These are phyloP conservation scores for Graptemys geographica DNA, from an alignment of 2,797 vertebrate genomes.

Conservation along the genomic window DNA sequence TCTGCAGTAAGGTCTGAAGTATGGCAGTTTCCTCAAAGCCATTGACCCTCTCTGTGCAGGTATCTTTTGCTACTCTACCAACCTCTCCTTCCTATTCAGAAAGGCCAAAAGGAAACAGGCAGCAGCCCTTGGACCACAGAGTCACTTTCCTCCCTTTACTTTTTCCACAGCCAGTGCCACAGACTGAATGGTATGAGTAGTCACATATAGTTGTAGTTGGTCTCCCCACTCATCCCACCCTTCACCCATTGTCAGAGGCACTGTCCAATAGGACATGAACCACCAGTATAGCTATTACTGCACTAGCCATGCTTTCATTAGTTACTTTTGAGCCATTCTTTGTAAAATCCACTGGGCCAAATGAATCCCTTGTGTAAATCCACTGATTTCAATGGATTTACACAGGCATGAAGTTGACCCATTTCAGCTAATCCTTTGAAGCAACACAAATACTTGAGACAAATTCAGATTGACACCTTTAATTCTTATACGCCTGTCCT, in stretches of 20 bases:
- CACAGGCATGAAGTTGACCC: neutral
- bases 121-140: neutral
- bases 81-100: no score
- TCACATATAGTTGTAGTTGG: neutral
- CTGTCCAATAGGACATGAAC: neutral
- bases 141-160: neutral
- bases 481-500: neutral
- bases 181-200: neutral
- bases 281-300: accelerated
- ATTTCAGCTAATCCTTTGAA: neutral
- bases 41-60: no score
- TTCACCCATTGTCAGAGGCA: neutral
- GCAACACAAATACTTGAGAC: neutral
- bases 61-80: no score
- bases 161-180: neutral
- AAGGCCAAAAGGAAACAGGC: neutral
- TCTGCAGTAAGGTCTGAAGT: no score
- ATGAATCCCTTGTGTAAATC: neutral
- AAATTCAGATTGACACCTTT: neutral
- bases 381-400: neutral
- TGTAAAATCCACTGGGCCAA: neutral
- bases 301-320: accelerated
- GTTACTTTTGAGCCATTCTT: neutral
- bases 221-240: neutral
- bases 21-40: no score